Evolutionary conservation across 2,797 vertebrate genomes (phyloP).

Genomic region (Coregonus suidteri): DNA sequence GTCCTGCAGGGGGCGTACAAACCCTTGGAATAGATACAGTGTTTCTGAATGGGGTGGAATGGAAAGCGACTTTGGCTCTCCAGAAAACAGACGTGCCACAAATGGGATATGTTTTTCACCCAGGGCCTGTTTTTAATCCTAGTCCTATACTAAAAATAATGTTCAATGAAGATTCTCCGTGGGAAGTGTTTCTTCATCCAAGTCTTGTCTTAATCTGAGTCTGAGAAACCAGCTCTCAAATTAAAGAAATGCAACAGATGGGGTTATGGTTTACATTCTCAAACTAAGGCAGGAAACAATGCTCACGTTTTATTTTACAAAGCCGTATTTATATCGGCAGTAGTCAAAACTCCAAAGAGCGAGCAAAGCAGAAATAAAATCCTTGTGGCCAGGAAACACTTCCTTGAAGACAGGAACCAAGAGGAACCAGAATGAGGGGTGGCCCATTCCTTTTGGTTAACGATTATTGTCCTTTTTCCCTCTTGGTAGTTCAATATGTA

Average conservation of each 20-base stretch:
- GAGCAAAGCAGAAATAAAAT: too few species aligned
- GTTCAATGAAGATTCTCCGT: neutral
- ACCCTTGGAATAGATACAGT: neutral
- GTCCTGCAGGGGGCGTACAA: constrained; percentile 64
- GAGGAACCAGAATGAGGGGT: too few species aligned
- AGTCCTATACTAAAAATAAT: neutral
- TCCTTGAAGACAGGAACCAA: too few species aligned
- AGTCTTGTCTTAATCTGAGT: neutral
- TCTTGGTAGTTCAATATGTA: too few species aligned
- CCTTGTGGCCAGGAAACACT: too few species aligned
- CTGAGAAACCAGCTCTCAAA: neutral
- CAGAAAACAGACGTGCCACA: neutral
- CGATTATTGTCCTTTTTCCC: too few species aligned
- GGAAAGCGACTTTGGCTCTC: neutral
- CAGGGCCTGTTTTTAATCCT: neutral
- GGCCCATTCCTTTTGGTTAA: too few species aligned
- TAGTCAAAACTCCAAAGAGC: too few species aligned
- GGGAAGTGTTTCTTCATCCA: neutral
- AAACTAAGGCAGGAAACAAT: neutral
- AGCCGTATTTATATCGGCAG: neutral
- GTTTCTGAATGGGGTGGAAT: neutral
- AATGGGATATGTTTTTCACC: neutral
- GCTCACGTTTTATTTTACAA: neutral
- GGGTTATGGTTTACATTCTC: neutral
- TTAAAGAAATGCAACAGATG: neutral